Percentiles rank a stretch among this genome's conserved stretches.
Evolutionary conservation across 2,888 invertebrate species (phyloP).

Genomic region (Ephialtes manifestator): DNA sequence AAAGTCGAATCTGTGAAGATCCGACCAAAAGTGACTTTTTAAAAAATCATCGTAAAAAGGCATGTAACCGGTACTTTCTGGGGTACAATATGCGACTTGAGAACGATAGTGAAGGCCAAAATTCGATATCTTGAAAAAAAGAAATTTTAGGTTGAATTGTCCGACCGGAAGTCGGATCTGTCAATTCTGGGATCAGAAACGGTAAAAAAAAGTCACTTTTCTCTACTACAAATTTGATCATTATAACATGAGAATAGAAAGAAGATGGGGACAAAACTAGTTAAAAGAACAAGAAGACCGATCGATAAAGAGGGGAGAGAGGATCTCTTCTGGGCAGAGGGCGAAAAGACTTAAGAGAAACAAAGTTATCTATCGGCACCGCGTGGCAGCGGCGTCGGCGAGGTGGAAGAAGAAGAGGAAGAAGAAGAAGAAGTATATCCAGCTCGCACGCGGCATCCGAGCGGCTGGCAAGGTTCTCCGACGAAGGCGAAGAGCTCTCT

Average conservation of each 20-base stretch:
- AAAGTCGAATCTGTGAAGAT: no score
- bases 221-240: no score
- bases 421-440: constrained; percentile 64
- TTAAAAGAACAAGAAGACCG: neutral
- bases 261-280: constrained; percentile 23
- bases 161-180: no score
- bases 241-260: constrained; percentile 19
- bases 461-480: constrained; percentile 47
- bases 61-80: no score
- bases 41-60: no score
- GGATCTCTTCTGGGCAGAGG: constrained; percentile 18
- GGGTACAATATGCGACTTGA: no score
- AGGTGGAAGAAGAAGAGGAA: constrained; percentile 46
- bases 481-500: constrained; percentile 56
- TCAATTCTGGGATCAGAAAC: no score
- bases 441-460: constrained; percentile 61
- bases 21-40: no score
- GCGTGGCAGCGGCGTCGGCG: constrained; percentile 39
- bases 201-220: no score
- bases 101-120: no score
- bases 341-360: constrained; percentile 62
- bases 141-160: no score
- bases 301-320: constrained; percentile 1
- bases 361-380: constrained; percentile 66
- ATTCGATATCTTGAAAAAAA: no score